A percentile compares a stretch with the other conserved stretches of the same genome.
These are phyloP conservation scores for Rhyacophila brunnea DNA, from an alignment of 1,140 invertebrate species.

Conservation along the genomic window DNA sequence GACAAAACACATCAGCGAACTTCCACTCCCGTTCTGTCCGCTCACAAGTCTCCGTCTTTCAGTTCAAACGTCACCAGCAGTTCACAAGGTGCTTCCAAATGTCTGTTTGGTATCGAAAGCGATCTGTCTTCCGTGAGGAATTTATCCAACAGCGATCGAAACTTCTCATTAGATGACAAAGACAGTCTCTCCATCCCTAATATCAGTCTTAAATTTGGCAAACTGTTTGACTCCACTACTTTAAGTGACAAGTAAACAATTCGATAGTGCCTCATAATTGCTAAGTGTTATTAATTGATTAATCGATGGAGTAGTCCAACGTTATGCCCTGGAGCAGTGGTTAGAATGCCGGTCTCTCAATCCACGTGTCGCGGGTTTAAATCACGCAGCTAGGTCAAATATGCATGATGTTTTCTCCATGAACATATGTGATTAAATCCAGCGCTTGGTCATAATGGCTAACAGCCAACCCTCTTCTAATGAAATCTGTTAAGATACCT, in stretches of 20 bases:
- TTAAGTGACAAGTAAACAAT: conserved; percentile 25
- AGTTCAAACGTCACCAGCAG: conserved; percentile 46
- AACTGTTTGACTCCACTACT: conserved; percentile 36
- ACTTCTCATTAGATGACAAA: conserved; percentile 49
- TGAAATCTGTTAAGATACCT: too few species aligned
- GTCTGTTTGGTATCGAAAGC: conserved; percentile 52
- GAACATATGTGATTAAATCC: too few species aligned
- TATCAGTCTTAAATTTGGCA: conserved; percentile 48
- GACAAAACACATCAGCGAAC: conserved; percentile 42
- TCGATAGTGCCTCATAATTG: too few species aligned
- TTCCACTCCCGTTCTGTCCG: conserved; percentile 54
- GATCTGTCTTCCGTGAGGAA: conserved; percentile 56
- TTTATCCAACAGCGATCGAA: conserved; percentile 46
- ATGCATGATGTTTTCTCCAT: too few species aligned
- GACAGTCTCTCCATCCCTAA: conserved; percentile 52
- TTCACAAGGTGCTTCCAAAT: conserved; percentile 42
- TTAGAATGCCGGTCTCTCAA: too few species aligned
- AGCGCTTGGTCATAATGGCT: too few species aligned
- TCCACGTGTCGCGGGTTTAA: too few species aligned
- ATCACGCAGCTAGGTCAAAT: too few species aligned
- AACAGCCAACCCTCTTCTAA: too few species aligned
- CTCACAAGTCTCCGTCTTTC: conserved; percentile 48
- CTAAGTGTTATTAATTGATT: too few species aligned
- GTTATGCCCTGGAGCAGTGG: too few species aligned
- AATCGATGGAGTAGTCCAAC: too few species aligned